Conservation (phyloP, 2,888 invertebrate species). For the Volucella bombylans region DNA sequence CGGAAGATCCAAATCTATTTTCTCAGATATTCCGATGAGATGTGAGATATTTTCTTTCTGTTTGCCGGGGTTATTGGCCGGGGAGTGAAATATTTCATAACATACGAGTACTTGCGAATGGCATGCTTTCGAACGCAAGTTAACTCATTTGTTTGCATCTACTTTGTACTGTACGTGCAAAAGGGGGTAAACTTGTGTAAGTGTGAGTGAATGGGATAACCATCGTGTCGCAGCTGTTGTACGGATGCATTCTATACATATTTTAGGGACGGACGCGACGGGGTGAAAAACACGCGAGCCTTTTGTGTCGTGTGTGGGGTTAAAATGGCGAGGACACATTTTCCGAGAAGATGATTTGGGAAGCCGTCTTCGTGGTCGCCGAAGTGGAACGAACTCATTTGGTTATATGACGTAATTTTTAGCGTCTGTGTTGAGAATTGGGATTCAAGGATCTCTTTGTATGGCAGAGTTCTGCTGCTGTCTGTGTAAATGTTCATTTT, state of each 20-base stretch:
- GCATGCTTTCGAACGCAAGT: constrained; percentile 35
- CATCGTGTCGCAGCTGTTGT: neutral
- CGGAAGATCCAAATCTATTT: constrained; percentile 13
- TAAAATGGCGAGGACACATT: constrained; percentile 14
- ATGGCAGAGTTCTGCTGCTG: neutral
- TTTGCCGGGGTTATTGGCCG: neutral
- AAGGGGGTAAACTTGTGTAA: neutral
- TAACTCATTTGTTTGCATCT: constrained; percentile 29
- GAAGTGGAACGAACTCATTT: constrained; percentile 41
- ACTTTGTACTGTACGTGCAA: constrained; percentile 22
- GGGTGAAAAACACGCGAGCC: constrained; percentile 42
- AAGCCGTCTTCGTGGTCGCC: neutral
- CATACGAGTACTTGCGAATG: constrained; percentile 57
- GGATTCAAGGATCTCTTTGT: constrained; percentile 10
- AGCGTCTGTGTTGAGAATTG: constrained; percentile 15
- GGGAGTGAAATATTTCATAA: constrained; percentile 44
- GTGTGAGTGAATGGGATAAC: constrained; percentile 17
- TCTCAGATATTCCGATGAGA: constrained; percentile 1
- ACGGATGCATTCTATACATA: neutral
- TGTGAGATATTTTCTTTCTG: neutral
- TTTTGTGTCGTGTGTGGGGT: constrained; percentile 31
- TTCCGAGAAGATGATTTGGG: constrained; percentile 18
- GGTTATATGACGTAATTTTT: constrained; percentile 32
- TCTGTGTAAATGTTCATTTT: too few species aligned
- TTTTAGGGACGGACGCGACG: neutral